Conservation (phyloP, 2,113 vertebrate species). For the Ceuthmochares aereus region DNA sequence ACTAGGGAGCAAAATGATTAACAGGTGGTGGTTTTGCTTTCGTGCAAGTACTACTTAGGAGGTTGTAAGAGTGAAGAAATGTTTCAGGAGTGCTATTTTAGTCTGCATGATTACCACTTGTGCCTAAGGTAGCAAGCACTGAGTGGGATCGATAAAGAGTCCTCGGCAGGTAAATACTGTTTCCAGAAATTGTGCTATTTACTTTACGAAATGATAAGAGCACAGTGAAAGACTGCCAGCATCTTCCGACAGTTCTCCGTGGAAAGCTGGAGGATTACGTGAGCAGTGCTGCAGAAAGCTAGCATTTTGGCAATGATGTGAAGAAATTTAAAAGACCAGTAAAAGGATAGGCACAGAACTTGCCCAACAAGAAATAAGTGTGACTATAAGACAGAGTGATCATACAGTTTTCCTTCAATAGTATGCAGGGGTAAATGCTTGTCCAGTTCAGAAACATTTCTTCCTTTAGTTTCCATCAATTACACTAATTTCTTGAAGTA, state of each 20-base stretch:
- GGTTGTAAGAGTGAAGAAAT: background rate
- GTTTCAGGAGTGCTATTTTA: background rate
- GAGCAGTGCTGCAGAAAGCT: background rate
- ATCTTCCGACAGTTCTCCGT: background rate
- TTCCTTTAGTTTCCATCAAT: background rate
- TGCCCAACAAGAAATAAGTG: background rate
- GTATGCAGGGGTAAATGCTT: background rate
- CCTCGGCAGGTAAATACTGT: background rate
- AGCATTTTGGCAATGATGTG: background rate
- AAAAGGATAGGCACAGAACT: background rate
- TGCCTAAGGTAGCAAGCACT: background rate
- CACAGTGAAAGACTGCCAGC: background rate
- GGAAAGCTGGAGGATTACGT: background rate
- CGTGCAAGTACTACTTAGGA: background rate
- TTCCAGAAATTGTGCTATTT: background rate
- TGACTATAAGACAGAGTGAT: background rate
- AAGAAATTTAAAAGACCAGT: constrained; percentile 21
- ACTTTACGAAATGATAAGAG: background rate
- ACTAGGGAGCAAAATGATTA: background rate
- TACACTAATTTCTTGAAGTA: background rate
- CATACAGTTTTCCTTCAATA: background rate
- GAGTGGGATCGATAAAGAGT: background rate
- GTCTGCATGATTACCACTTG: background rate
- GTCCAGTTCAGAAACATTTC: background rate
- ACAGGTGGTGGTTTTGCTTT: background rate